Evolutionary conservation across 2,888 invertebrate genomes (phyloP), one percentile per base, ranked within the genome.

Genomic region (Bruchidius siliquastri): DNA sequence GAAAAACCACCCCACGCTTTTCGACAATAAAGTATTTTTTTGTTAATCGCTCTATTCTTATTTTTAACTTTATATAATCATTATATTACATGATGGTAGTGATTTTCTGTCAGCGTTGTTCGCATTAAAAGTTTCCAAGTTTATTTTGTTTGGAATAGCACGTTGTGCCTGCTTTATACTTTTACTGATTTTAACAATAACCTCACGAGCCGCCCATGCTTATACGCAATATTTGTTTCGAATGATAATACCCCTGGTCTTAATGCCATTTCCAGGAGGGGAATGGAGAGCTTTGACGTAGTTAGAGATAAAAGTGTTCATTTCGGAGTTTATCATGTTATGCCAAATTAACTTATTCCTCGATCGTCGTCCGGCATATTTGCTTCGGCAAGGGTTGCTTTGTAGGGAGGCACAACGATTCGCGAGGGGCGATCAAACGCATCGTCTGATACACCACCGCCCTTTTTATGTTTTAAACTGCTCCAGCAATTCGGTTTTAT

Each of bases 221-320:
- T 75, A 73, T 69, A 76, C 71, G 70, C 78, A 77, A 77, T 78
- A 78, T 77, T 78, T 77, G 78, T 76, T 77, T 72, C 73, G 74
- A 76, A 77, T 76, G 76, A 76, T 78, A 78, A 76, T 71, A 74
- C 71, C 74, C 72, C 75, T 49, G 49, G 49, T 75, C 75, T 73
- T 74, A 72, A 73, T 22, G 68, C 22, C 22, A 68, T 68, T 68
- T 49, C 49, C 21, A 68, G 22, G 68, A 75, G 74, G 74, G 76
- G 76, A 71, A 74, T 73, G 76, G 74, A 75, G 72, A 74, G 49
- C 73, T 75, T 76, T 76, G 77, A 78, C 73, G 73, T 72, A 73
- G 75, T 78, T 76, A 77, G 71, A 77, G 76, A 78, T 78, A 77
- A 78, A 77, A 76, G 75, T 74, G 76, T 75, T 76, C 76, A 76